Conservation (phyloP, 2,888 invertebrate species). For the Leptopterna dolabrata region DNA sequence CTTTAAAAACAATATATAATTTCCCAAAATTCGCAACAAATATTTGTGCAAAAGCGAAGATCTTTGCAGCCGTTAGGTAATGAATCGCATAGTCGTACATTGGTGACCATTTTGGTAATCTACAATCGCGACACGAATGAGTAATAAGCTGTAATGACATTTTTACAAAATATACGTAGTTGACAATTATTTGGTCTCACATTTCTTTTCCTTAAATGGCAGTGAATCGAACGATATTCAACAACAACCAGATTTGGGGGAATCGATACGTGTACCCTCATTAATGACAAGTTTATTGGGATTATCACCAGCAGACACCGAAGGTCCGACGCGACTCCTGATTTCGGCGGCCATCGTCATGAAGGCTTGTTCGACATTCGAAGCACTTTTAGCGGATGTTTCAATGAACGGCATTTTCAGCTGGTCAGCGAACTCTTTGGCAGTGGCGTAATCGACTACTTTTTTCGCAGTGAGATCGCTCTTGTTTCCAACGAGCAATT, state of each 20-base stretch:
- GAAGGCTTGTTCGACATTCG: conserved; percentile 97
- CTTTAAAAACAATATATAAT: no score
- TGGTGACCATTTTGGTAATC: no score
- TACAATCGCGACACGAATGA: no score
- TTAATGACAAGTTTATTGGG: conserved; percentile 86
- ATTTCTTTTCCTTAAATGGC: not conserved
- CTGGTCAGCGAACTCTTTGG: conserved; percentile 99
- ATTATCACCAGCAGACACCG: conserved; percentile 78
- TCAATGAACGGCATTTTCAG: conserved; percentile 98
- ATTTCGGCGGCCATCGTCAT: conserved; percentile 87
- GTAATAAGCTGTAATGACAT: not conserved
- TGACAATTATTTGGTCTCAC: not conserved
- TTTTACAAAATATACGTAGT: not conserved
- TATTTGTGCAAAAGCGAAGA: no score
- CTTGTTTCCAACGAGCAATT: conserved; percentile 98
- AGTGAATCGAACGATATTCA: conserved; percentile 71
- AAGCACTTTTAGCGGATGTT: conserved; percentile 99
- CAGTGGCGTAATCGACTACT: conserved; percentile 96
- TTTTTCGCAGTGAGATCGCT: conserved; percentile 98
- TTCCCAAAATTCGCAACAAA: no score
- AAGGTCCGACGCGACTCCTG: conserved; percentile 97
- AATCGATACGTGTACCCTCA: conserved; percentile 92
- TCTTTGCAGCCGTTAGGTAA: no score
- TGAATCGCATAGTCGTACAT: no score
- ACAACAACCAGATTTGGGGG: conserved; percentile 95